phyloP scores from a whole-genome alignment of 1,140 invertebrate genomes.

The Trichonephila inaurata region DNA sequence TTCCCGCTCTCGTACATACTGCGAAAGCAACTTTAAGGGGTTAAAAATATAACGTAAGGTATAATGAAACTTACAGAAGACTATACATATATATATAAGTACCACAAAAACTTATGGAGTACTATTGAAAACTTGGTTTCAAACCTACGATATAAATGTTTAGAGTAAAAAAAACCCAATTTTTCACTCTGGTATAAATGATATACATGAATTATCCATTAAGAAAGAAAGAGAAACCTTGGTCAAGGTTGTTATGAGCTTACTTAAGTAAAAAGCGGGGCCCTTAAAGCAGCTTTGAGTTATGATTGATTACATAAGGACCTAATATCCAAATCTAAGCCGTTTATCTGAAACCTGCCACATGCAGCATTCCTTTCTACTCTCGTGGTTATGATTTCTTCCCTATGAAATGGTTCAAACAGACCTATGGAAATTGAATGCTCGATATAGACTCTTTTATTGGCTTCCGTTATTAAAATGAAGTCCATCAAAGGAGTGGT shows the following conservation, averaged over 20 bases:
- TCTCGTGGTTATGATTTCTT: slow-evolving; percentile 1
- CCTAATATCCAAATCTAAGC: slow-evolving; percentile 67
- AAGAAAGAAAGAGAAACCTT: background rate
- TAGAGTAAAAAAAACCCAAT: too few species aligned
- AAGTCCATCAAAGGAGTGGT: background rate
- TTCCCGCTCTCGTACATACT: too few species aligned
- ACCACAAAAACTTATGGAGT: too few species aligned
- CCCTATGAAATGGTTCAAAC: background rate
- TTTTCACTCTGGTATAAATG: background rate
- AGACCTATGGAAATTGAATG: background rate
- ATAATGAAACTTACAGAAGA: too few species aligned
- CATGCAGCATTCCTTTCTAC: background rate
- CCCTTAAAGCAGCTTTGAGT: background rate
- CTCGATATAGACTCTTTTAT: slow-evolving; percentile 49
- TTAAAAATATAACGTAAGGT: too few species aligned
- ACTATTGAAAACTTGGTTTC: too few species aligned
- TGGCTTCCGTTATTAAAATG: slow-evolving; percentile 23
- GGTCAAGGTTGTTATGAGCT: background rate
- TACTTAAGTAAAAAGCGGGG: background rate
- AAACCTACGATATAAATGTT: too few species aligned
- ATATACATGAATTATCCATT: slow-evolving; percentile 8
- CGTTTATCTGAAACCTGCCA: slow-evolving; percentile 66
- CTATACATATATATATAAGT: too few species aligned
- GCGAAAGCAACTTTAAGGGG: too few species aligned
- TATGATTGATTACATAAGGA: slow-evolving; percentile 49